Conservation (phyloP, 1,140 invertebrate species). For the Triops longicaudatus region DNA sequence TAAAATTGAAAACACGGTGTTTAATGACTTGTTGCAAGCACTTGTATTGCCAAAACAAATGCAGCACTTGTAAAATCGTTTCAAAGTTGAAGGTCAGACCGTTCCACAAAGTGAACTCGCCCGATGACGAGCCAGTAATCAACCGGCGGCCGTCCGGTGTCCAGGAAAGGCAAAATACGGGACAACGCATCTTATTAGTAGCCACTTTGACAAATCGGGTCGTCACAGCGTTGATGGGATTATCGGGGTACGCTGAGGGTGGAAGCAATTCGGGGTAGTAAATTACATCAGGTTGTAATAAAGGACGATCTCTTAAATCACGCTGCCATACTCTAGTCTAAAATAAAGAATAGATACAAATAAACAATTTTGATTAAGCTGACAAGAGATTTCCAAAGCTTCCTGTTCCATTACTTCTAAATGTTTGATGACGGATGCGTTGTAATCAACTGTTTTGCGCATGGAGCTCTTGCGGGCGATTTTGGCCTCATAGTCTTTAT, state of each 20-base stretch:
- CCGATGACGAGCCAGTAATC: slow-evolving; percentile 96
- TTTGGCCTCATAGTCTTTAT: slow-evolving; percentile 85
- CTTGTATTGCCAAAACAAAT: slow-evolving; percentile 17
- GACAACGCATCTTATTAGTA: slow-evolving; percentile 99
- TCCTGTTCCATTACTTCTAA: slow-evolving; percentile 60
- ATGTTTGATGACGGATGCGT: slow-evolving; percentile 86
- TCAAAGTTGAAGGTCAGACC: slow-evolving; percentile 99
- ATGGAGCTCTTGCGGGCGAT: slow-evolving; percentile 90
- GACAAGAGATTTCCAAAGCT: slow-evolving; percentile 23
- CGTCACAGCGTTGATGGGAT: slow-evolving; percentile 94
- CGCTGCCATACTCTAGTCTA: slow-evolving; percentile 87
- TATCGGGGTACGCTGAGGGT: slow-evolving; percentile 79
- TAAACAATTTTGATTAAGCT: no score
- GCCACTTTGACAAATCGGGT: slow-evolving; percentile 64
- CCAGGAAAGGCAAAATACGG: slow-evolving; percentile 98
- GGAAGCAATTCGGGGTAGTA: slow-evolving; percentile 76
- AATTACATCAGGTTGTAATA: slow-evolving; percentile 82
- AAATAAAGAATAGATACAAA: slow-evolving; percentile 26
- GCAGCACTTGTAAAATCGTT: slow-evolving; percentile 90
- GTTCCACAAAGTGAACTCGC: slow-evolving; percentile 99
- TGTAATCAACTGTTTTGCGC: slow-evolving; percentile 96
- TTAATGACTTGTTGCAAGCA: slow-evolving; percentile 21
- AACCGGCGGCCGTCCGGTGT: slow-evolving; percentile 95
- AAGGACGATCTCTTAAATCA: slow-evolving; percentile 74
- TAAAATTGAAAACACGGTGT: slow-evolving; percentile 35